Evolutionary conservation across 1,140 invertebrate species (phyloP), one percentile per base, ranked within the genome.

Genomic region (Zelostemma sp.): DNA sequence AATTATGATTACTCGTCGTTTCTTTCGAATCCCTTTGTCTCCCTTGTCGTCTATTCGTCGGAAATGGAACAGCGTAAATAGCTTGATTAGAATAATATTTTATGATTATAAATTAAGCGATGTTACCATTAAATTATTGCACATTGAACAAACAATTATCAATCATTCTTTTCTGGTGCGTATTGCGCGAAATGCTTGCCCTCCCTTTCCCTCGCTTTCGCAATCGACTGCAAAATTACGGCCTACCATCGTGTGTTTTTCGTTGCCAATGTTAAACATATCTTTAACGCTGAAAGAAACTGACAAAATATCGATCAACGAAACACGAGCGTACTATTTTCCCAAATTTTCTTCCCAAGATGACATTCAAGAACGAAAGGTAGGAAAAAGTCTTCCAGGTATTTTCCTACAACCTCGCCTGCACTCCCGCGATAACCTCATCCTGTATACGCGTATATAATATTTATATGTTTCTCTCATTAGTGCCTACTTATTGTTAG

Each of bases 401-500:
- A n/a, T n/a, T n/a, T n/a, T n/a, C n/a, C n/a, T n/a, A n/a, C n/a
- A n/a, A n/a, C n/a, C n/a, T n/a, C n/a, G n/a, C n/a, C n/a, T n/a
- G n/a, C n/a, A n/a, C n/a, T n/a, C n/a, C n/a, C n/a, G n/a, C n/a
- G n/a, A n/a, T n/a, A n/a, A n/a, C n/a, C n/a, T 25, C 45, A 16
- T 67, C 59, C 41, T 58, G 40, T 74, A 58, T 54, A 54, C 74
- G 48, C 57, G 58, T 70, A 57, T 68, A 54, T 74, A 61, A 63
- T 56, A 65, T 63, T 61, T 75, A 63, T 72, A 68, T 79, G 62
- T 78, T 74, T 79, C 68, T 80, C 63, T 79, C 74, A 77, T 81
- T 79, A 83, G 74, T 79, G 71, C 69, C 80, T 83, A 83, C 77
- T 80, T 83, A 81, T 80, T 74, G 74, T 82, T 80, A 81, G 58